Evolutionary conservation across 64 coral and sea anemone species (phyloP).

Genomic region (Cladopsammia gracilis): DNA sequence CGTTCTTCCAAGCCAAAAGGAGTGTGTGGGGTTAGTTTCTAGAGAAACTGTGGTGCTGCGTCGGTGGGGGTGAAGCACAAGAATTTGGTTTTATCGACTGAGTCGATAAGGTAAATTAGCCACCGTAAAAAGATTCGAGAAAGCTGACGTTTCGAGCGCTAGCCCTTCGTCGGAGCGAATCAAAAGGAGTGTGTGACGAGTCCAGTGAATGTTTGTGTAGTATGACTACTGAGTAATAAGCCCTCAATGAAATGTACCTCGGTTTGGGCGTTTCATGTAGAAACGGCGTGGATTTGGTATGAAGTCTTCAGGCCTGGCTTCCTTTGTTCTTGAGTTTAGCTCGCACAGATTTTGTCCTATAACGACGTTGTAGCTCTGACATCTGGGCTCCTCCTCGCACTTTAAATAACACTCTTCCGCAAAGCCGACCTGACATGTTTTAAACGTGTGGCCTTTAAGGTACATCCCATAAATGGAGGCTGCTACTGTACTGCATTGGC

Average conservation of each 20-base stretch:
- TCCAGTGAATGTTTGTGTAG: too few relatives aligned
- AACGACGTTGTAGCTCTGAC: slow-evolving; percentile 18
- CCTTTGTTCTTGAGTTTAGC: slow-evolving; percentile 1
- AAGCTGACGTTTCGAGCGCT: too few relatives aligned
- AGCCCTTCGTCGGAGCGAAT: too few relatives aligned
- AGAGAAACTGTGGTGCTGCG: too few relatives aligned
- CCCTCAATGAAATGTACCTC: slow-evolving; percentile 9
- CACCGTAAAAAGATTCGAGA: too few relatives aligned
- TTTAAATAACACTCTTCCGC: background rate
- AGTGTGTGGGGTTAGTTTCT: too few relatives aligned
- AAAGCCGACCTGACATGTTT: background rate
- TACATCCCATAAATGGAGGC: background rate
- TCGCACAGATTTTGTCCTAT: background rate
- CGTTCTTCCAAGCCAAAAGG: too few relatives aligned
- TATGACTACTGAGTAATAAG: too few relatives aligned
- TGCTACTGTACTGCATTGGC: background rate
- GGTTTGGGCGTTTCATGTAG: background rate
- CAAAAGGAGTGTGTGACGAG: too few relatives aligned
- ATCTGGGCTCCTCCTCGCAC: background rate
- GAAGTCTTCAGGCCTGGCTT: slow-evolving; percentile 24
- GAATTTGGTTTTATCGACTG: too few relatives aligned
- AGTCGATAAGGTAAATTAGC: too few relatives aligned
- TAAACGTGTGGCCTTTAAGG: background rate
- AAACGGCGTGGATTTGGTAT: background rate
- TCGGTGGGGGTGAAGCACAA: too few relatives aligned